phyloP scores from a whole-genome alignment of 2,797 vertebrate species.

The Enteromius radiatus region DNA sequence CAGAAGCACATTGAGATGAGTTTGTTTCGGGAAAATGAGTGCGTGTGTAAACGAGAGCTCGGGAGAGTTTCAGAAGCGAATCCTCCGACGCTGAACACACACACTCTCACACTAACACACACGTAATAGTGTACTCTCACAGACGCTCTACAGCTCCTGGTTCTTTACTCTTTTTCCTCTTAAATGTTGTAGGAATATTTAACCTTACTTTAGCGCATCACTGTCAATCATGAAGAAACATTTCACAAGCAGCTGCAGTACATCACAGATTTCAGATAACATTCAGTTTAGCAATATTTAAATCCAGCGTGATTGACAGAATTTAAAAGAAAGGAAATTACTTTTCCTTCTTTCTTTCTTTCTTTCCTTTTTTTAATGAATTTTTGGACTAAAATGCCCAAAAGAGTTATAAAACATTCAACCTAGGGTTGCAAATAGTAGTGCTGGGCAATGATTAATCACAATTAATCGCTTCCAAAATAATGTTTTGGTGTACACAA shows the following conservation, averaged over 20 bases:
- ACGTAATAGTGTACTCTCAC: conserved; percentile 41
- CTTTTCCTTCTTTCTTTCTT: neutral
- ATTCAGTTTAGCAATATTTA: neutral
- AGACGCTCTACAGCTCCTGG: conserved; percentile 25
- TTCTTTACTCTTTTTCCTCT: conserved; percentile 24
- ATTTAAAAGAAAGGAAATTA: neutral
- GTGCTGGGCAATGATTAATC: too few relatives aligned
- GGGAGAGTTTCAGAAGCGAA: neutral
- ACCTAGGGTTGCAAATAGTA: too few relatives aligned
- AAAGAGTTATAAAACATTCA: neutral
- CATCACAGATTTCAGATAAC: neutral
- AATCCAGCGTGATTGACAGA: neutral
- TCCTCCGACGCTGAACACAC: conserved; percentile 30
- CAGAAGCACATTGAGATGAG: conserved; percentile 11
- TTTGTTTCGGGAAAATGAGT: conserved; percentile 18
- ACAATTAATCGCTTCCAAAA: too few relatives aligned
- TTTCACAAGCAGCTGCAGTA: conserved; percentile 21
- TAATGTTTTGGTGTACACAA: too few relatives aligned
- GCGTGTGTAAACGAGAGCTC: conserved; percentile 11
- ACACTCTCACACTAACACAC: conserved; percentile 11
- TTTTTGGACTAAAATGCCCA: too few relatives aligned
- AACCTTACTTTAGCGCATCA: neutral
- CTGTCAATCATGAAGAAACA: neutral
- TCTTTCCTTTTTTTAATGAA: too few relatives aligned
- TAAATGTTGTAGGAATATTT: conserved; percentile 37